Evolutionary conservation across 2,888 invertebrate genomes (phyloP), one percentile per base, ranked within the genome.

Genomic region (Lasiommata megera): DNA sequence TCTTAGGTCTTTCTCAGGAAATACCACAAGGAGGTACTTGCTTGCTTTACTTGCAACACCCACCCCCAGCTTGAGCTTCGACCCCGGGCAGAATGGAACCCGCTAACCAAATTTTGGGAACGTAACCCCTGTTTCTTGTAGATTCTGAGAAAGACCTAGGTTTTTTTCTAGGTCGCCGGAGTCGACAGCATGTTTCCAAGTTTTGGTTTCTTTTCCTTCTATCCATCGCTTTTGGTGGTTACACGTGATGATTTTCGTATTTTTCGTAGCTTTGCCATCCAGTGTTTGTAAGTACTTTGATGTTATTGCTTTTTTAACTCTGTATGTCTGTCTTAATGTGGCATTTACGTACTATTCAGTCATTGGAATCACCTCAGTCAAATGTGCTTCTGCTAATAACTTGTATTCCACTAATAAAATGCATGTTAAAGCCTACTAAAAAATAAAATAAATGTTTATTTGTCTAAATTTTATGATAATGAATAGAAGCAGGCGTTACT

Each of bases 1-100:
- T 83, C 89, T 86, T 90, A 90, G 90, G 90, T 90, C 90, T 90
- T 89, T 90, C 90, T 90, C 90, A 89, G 90, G 90, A 83, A 79
- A 73, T 82, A 73, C 79, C 84, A 73, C 87, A 79, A 64, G 87
- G 90, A 90, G 90, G 90, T 90, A 90, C 89, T 71, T 72, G 82
- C 83, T 84, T 86, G 77, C 76, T 89, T 71, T 72, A 82, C 83
- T 84, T 86, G 77, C 76, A 78, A 79, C 80, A 78, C 76, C 29
- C 52, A 41, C 7, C 60, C 73, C 81, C 83, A 79, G 88, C 87
- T 88, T 82, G 74, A 76, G 80, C 88, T 87, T 88, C 71, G 72
- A 77, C 83, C 88, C 85, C 75, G 76, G 80, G 77, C 79, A 73
- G 77, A 82, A 78, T 78, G 82, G 80, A 82, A 77, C 79, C 82